These are phyloP conservation scores for Rhinichthys osculus DNA, from an alignment of 2,797 vertebrate genomes.

Conservation along the genomic window DNA sequence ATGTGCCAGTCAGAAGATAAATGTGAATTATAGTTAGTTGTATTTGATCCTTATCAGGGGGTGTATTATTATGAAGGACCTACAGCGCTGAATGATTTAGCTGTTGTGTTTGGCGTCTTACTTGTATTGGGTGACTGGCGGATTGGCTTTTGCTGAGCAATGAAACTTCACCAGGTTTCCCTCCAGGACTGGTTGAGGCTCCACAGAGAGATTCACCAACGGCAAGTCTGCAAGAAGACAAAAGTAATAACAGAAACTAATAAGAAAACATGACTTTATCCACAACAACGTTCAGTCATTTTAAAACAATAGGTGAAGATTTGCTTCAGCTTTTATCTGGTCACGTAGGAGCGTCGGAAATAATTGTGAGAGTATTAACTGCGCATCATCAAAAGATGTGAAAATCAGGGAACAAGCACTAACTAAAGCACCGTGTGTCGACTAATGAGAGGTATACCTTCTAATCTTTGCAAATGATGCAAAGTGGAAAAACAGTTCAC, in stretches of 20 bases:
- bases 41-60: neutral
- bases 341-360: neutral
- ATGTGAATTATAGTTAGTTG: neutral
- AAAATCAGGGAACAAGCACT: constrained; percentile 52
- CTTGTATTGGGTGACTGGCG: constrained; percentile 95
- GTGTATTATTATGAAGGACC: neutral
- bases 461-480: constrained; percentile 69
- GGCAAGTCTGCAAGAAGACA: constrained; percentile 86
- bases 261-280: constrained; percentile 40
- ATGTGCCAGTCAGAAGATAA: constrained; percentile 28
- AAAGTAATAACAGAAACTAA: constrained; percentile 18
- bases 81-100: neutral
- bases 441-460: constrained; percentile 64
- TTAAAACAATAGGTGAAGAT: neutral
- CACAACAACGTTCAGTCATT: neutral
- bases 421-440: constrained; percentile 61
- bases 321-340: neutral
- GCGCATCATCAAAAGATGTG: constrained; percentile 24
- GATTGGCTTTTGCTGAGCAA: constrained; percentile 97
- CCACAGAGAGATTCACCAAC: constrained; percentile 94
- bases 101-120: constrained; percentile 69
- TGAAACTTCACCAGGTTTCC: constrained; percentile 94
- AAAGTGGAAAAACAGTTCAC: constrained; percentile 60
- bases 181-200: constrained; percentile 94
- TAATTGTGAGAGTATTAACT: neutral